A percentile compares a stretch with the other conserved stretches of the same genome.
Evolutionary conservation across 1,140 invertebrate genomes (phyloP).

Genomic region (Paralvinella palmiformis): DNA sequence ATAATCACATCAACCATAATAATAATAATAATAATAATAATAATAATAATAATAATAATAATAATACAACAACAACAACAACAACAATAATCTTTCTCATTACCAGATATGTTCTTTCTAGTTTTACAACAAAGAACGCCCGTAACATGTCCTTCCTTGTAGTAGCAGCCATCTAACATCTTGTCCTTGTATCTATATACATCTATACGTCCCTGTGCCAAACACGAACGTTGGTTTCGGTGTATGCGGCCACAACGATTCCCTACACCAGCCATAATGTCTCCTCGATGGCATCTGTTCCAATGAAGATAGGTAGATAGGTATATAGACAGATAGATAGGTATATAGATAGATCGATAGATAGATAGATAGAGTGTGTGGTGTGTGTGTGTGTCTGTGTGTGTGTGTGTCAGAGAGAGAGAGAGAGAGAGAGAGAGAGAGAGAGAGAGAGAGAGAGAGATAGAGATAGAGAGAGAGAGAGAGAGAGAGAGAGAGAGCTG

Average conservation of each 20-base stretch:
- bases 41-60: too few relatives aligned
- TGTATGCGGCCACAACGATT: constrained; percentile 32
- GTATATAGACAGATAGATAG: background rate
- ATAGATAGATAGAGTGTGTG: too few relatives aligned
- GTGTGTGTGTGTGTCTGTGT: too few relatives aligned
- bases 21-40: too few relatives aligned
- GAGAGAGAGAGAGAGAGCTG: too few relatives aligned
- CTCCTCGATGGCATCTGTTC: constrained; percentile 31
- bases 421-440: too few relatives aligned
- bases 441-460: too few relatives aligned
- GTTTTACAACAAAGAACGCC: constrained; percentile 44
- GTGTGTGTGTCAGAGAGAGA: too few relatives aligned
- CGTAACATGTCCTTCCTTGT: constrained; percentile 33
- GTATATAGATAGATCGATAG: too few relatives aligned
- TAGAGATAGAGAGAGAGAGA: too few relatives aligned
- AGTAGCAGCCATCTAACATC: constrained; percentile 27
- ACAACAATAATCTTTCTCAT: background rate
- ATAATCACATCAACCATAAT: too few relatives aligned
- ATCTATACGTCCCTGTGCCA: constrained; percentile 36
- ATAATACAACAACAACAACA: background rate
- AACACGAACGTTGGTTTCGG: constrained; percentile 32
- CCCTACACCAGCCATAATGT: constrained; percentile 43
- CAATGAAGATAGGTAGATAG: background rate
- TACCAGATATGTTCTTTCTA: constrained; percentile 2
- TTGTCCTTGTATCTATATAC: constrained; percentile 30